phyloP scores from a whole-genome alignment of 2,888 invertebrate species.

The Anticlea derivata region DNA sequence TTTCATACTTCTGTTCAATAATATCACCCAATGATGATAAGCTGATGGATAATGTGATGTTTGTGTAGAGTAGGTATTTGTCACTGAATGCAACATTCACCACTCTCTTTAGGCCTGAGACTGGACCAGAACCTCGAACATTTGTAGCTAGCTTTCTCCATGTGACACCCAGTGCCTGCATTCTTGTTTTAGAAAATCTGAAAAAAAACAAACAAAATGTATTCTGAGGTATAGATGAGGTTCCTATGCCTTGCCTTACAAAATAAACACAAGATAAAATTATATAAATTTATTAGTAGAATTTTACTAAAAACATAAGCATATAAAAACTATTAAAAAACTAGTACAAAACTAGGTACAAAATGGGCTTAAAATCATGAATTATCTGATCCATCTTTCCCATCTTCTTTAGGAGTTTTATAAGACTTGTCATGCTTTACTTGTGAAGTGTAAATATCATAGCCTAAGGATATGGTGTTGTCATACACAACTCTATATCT shows the following conservation, averaged over 20 bases:
- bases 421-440: constrained; percentile 85
- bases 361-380: constrained; percentile 1
- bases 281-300: constrained; percentile 18
- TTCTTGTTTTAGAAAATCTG: constrained; percentile 21
- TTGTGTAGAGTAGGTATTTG: constrained; percentile 91
- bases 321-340: not conserved
- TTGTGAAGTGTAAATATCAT: constrained; percentile 93
- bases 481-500: constrained; percentile 94
- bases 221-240: too few relatives aligned
- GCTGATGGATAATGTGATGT: constrained; percentile 90
- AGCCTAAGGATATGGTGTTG: constrained; percentile 92
- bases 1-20: constrained; percentile 93
- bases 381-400: not conserved
- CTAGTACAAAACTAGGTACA: not conserved
- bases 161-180: constrained; percentile 54
- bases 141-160: constrained; percentile 64
- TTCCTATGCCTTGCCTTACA: not conserved
- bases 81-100: constrained; percentile 83
- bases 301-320: constrained; percentile 8
- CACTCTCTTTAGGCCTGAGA: constrained; percentile 49
- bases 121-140: constrained; percentile 44
- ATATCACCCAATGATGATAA: constrained; percentile 92
- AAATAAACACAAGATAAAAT: constrained; percentile 12
- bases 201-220: too few relatives aligned
- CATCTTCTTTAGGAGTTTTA: constrained; percentile 23